Conservation (phyloP, 2,888 invertebrate species). For the Drosophila birchii region DNA sequence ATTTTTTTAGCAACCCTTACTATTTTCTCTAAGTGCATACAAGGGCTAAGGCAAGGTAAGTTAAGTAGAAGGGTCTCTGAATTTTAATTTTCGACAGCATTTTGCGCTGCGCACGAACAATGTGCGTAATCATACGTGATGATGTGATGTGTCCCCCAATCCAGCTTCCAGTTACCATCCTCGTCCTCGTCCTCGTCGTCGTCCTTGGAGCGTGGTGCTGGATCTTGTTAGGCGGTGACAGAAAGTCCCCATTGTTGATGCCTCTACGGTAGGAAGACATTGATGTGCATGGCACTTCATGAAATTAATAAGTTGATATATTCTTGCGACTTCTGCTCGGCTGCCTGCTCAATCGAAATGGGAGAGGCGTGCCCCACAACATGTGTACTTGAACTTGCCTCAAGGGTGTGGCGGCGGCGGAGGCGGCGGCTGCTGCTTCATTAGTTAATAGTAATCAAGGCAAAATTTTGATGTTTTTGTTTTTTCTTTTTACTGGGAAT, state of each 20-base stretch:
- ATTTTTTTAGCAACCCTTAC: not conserved
- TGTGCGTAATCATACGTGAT: slow-evolving; percentile 84
- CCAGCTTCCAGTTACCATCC: slow-evolving; percentile 37
- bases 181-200: slow-evolving; percentile 41
- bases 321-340: slow-evolving; percentile 72
- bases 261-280: slow-evolving; percentile 72
- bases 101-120: slow-evolving; percentile 79
- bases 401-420: slow-evolving; percentile 21
- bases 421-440: slow-evolving; percentile 23
- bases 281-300: slow-evolving; percentile 79
- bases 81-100: slow-evolving; percentile 82
- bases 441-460: slow-evolving; percentile 49
- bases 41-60: slow-evolving; percentile 67
- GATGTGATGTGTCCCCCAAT: slow-evolving; percentile 61
- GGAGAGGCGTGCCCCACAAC: slow-evolving; percentile 33
- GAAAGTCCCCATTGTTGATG: slow-evolving; percentile 62
- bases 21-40: slow-evolving; percentile 16
- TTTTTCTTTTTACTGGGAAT: slow-evolving; percentile 10
- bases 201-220: slow-evolving; percentile 29
- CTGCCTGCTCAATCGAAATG: slow-evolving; percentile 58
- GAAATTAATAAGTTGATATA: slow-evolving; percentile 82
- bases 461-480: slow-evolving; percentile 28
- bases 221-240: slow-evolving; percentile 37
- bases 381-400: slow-evolving; percentile 47
- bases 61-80: slow-evolving; percentile 79